phyloP scores from a whole-genome alignment of 2,113 vertebrate genomes.

The Conger conger region DNA sequence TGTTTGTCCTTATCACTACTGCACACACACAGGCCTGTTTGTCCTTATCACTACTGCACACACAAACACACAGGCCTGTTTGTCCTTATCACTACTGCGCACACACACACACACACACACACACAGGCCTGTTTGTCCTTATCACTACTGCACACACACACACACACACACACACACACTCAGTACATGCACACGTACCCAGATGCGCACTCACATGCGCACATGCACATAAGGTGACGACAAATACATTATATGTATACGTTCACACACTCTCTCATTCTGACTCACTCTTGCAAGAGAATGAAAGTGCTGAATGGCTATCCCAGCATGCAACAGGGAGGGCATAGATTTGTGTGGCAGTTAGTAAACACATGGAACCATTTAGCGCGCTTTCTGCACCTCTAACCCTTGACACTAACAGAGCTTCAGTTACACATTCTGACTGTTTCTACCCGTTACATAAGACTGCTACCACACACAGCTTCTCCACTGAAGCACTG shows the following conservation, averaged over 20 bases:
- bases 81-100: not conserved
- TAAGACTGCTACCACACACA: not conserved
- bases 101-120: no score
- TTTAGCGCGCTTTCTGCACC: not conserved
- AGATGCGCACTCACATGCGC: not conserved
- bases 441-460: not conserved
- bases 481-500: not conserved
- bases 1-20: no score
- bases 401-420: not conserved
- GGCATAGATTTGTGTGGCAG: not conserved
- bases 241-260: not conserved
- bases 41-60: no score
- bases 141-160: not conserved
- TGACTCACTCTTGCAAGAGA: no score
- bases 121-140: no score
- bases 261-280: no score
- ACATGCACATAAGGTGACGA: not conserved
- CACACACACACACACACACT: constrained; percentile 8
- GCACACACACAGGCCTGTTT: no score
- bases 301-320: not conserved
- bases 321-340: not conserved
- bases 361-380: not conserved
- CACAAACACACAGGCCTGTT: no score
- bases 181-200: not conserved
- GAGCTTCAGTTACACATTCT: not conserved